Conservation (phyloP, 2,888 invertebrate genomes). For the Archaeoteleia sp. region DNA sequence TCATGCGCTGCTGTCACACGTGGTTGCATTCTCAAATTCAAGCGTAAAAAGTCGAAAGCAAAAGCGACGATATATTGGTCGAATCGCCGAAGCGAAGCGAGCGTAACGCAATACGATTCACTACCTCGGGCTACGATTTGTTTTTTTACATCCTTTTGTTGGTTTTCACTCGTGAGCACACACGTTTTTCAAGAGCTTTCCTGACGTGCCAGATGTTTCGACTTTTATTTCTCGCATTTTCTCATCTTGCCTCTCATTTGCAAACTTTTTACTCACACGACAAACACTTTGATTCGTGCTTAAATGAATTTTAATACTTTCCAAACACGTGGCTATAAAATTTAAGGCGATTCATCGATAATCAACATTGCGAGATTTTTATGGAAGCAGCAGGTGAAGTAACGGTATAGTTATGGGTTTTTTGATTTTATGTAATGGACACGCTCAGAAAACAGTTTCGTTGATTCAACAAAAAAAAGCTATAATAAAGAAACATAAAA, state of each 20-base stretch:
- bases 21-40: constrained; percentile 24
- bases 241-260: constrained; percentile 27
- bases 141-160: constrained; percentile 26
- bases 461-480: too few species aligned
- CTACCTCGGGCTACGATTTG: constrained; percentile 4
- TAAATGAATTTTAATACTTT: constrained; percentile 31
- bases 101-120: constrained; percentile 37
- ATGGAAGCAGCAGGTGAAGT: too few species aligned
- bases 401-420: too few species aligned
- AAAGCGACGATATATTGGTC: constrained; percentile 20
- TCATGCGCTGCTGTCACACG: background rate
- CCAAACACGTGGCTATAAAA: too few species aligned
- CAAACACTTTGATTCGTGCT: constrained; percentile 21
- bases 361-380: too few species aligned
- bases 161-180: constrained; percentile 28
- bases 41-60: constrained; percentile 22
- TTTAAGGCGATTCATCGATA: constrained; percentile 27
- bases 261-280: constrained; percentile 7
- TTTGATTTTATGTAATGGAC: too few species aligned
- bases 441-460: too few species aligned
- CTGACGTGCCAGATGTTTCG: constrained; percentile 37
- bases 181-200: constrained; percentile 33
- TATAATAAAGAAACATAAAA: too few species aligned
- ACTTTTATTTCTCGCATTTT: constrained; percentile 24
- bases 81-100: constrained; percentile 11